Evolutionary conservation across 2,113 vertebrate genomes (phyloP).

Genomic region (Plectropomus leopardus): DNA sequence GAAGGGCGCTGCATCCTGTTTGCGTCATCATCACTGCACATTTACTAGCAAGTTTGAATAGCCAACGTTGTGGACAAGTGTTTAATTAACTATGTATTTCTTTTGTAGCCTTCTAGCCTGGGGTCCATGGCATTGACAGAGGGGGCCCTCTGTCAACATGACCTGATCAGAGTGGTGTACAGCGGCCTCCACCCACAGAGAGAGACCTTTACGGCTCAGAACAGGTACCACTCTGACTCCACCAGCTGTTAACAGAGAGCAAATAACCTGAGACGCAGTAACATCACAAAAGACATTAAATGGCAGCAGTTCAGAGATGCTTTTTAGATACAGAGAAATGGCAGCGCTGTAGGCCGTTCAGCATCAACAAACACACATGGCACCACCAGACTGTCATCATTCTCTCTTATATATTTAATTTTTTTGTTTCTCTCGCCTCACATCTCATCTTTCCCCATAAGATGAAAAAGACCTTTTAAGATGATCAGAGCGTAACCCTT

Average conservation of each 20-base stretch:
- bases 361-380: conserved; percentile 1
- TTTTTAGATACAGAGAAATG: conserved; percentile 12
- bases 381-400: not conserved
- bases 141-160: conserved; percentile 96
- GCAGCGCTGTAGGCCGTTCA: not conserved
- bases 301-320: conserved; percentile 6
- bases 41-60: not conserved
- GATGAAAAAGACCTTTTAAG: conserved; percentile 44
- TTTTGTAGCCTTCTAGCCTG: conserved; percentile 91
- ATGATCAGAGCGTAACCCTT: conserved; percentile 36
- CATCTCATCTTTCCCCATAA: conserved; percentile 11
- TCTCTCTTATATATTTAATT: not conserved
- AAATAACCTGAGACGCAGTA: not conserved
- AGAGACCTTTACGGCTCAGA: conserved; percentile 99
- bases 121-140: conserved; percentile 98
- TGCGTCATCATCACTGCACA: not conserved
- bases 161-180: conserved; percentile 96
- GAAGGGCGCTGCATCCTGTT: not conserved
- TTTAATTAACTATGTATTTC: conserved; percentile 5
- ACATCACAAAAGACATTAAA: conserved; percentile 23
- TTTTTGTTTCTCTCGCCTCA: not conserved
- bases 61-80: no score
- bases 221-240: conserved; percentile 85
- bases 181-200: conserved; percentile 97
- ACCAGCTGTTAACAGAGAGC: not conserved